Percentiles rank a stretch among this genome's conserved stretches.
These are phyloP conservation scores for Stigmatopora nigra DNA, from an alignment of 2,113 vertebrate species.

Conservation along the genomic window DNA sequence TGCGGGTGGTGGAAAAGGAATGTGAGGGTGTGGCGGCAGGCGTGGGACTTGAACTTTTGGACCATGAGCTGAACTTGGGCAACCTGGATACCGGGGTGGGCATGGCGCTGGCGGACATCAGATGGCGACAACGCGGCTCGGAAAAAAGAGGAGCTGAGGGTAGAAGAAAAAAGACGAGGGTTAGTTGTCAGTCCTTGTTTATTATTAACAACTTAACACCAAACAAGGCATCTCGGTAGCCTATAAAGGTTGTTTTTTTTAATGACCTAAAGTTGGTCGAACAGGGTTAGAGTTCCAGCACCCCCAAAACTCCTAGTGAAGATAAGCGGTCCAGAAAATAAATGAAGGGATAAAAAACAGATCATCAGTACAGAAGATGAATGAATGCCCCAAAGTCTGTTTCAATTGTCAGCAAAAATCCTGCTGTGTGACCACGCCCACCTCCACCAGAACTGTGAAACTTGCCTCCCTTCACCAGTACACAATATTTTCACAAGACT, in stretches of 20 bases:
- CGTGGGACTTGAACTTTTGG: conserved; percentile 36
- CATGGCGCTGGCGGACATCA: conserved; percentile 84
- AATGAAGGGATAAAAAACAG: too few species aligned
- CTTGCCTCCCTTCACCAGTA: neutral
- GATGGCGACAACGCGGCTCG: conserved; percentile 36
- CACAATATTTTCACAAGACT: neutral
- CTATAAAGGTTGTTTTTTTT: neutral
- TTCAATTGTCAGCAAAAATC: neutral
- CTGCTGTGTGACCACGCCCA: neutral
- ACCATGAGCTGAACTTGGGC: conserved; percentile 80
- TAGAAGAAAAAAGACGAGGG: neutral
- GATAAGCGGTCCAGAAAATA: too few species aligned
- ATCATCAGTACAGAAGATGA: too few species aligned
- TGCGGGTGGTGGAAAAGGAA: conserved; percentile 41
- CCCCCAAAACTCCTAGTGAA: too few species aligned
- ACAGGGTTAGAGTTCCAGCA: too few species aligned
- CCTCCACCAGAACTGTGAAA: neutral
- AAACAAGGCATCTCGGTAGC: neutral
- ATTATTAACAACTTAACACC: neutral
- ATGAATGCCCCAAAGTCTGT: neutral
- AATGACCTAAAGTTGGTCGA: too few species aligned
- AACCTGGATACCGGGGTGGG: conserved; percentile 85
- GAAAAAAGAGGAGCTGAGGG: neutral
- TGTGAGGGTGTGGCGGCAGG: neutral
- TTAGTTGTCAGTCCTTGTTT: neutral